phyloP scores from a whole-genome alignment of 1,140 invertebrate species.

The Tetramorium simillimum region DNA sequence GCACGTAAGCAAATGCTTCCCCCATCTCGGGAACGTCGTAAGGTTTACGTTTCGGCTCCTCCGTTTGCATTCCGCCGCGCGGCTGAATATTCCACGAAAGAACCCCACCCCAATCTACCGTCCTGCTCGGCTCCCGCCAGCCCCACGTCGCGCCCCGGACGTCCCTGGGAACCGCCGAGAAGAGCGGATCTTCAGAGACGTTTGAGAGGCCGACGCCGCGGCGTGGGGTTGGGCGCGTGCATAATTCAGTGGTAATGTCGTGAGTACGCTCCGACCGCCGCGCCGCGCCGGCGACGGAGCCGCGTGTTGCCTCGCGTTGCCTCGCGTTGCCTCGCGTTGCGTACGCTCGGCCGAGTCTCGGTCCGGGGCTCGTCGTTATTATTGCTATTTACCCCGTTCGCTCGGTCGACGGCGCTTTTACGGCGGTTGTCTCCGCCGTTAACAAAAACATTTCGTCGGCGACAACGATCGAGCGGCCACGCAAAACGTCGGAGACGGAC shows the following conservation, averaged over 20 bases:
- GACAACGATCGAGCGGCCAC: not conserved
- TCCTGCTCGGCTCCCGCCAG: not conserved
- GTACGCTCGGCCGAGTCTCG: slow-evolving; percentile 38
- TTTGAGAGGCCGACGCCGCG: slow-evolving; percentile 57
- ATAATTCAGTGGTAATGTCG: slow-evolving; percentile 74
- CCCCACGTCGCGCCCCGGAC: not conserved
- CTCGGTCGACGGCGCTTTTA: not conserved
- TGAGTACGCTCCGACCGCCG: slow-evolving; percentile 38
- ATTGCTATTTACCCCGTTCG: slow-evolving; percentile 64
- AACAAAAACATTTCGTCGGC: slow-evolving; percentile 15
- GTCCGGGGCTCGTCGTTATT: slow-evolving; percentile 64
- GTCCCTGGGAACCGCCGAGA: slow-evolving; percentile 35
- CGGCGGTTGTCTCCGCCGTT: not conserved
- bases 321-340: not conserved
- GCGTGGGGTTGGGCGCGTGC: slow-evolving; percentile 60
- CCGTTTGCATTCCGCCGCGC: slow-evolving; percentile 70
- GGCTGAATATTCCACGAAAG: slow-evolving; percentile 72
- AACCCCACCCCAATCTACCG: slow-evolving; percentile 39
- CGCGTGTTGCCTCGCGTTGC: too few relatives aligned
- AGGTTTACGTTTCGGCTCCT: slow-evolving; percentile 73
- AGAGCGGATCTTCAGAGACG: slow-evolving; percentile 65
- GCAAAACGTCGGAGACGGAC: not conserved
- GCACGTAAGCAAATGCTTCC: slow-evolving; percentile 69
- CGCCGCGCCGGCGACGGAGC: not conserved
- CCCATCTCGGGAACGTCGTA: slow-evolving; percentile 48